Percentiles rank a stretch among this genome's conserved stretches.
Evolutionary conservation across 1,140 invertebrate species (phyloP).

Genomic region (Meloidogyne floridensis): DNA sequence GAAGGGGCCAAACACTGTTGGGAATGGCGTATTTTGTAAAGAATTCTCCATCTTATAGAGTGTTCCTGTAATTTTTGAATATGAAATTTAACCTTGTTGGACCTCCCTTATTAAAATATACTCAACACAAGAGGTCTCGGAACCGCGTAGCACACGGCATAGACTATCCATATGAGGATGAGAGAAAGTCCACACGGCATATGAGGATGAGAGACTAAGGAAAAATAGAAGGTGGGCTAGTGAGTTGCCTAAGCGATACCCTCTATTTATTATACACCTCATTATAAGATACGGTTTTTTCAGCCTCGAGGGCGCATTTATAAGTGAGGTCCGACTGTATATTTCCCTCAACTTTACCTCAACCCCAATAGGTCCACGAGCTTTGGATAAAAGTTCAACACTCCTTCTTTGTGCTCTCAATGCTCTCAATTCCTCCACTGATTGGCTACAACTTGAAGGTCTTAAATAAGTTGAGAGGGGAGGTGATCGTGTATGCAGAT

Average conservation of each 20-base stretch:
- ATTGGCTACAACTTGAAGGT: conserved; percentile 6
- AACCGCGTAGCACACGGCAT: too few relatives aligned
- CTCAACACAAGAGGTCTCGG: too few relatives aligned
- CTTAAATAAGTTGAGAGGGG: conserved; percentile 26
- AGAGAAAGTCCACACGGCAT: too few relatives aligned
- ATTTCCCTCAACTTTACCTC: conserved; percentile 1
- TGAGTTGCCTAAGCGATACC: too few relatives aligned
- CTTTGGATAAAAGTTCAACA: conserved; percentile 20
- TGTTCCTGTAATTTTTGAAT: conserved; percentile 27
- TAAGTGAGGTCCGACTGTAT: too few relatives aligned
- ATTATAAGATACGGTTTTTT: too few relatives aligned
- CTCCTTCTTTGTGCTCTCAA: conserved; percentile 13
- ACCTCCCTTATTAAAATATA: neutral
- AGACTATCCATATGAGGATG: too few relatives aligned
- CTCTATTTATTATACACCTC: too few relatives aligned
- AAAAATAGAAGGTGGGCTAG: too few relatives aligned
- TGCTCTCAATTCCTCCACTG: conserved; percentile 7
- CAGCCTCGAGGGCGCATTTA: too few relatives aligned
- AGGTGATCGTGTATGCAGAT: neutral
- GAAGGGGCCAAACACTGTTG: conserved; percentile 22
- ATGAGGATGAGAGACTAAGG: too few relatives aligned
- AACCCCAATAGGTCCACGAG: conserved; percentile 27
- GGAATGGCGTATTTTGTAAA: conserved; percentile 23
- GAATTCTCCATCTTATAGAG: conserved; percentile 36
- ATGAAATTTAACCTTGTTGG: neutral